phyloP scores from a whole-genome alignment of 2,113 vertebrate species.

The Podocnemis expansa region DNA sequence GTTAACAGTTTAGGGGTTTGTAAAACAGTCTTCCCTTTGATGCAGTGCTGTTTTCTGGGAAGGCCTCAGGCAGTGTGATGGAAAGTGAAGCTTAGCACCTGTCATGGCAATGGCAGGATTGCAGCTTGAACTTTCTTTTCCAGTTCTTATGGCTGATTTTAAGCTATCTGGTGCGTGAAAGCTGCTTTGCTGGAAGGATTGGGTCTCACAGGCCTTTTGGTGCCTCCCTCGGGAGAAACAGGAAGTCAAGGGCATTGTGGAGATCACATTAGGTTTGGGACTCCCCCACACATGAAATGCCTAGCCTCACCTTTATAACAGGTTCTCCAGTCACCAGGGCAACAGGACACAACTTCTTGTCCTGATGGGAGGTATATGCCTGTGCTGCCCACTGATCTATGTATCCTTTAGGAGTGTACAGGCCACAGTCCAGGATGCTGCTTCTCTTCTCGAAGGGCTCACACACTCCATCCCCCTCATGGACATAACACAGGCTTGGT shows the following conservation, averaged over 20 bases:
- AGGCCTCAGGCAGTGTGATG: neutral
- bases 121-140: neutral
- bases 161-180: neutral
- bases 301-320: constrained; percentile 81
- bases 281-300: neutral
- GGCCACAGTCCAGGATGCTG: constrained; percentile 87
- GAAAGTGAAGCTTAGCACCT: neutral
- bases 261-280: neutral
- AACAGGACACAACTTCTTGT: constrained; percentile 82
- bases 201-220: neutral
- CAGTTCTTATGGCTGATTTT: neutral
- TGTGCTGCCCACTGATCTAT: constrained; percentile 88
- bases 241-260: neutral
- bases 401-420: constrained; percentile 85
- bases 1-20: neutral
- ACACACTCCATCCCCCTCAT: constrained; percentile 87
- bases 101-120: neutral
- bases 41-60: neutral
- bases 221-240: neutral
- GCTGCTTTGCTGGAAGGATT: neutral
- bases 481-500: constrained; percentile 91
- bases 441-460: constrained; percentile 87
- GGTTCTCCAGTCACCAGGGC: constrained; percentile 87
- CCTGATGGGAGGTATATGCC: constrained; percentile 85
- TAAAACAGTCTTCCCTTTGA: neutral